Evolutionary conservation across 1,140 invertebrate species (phyloP).

Genomic region (Trachymyrmex cornetzi): DNA sequence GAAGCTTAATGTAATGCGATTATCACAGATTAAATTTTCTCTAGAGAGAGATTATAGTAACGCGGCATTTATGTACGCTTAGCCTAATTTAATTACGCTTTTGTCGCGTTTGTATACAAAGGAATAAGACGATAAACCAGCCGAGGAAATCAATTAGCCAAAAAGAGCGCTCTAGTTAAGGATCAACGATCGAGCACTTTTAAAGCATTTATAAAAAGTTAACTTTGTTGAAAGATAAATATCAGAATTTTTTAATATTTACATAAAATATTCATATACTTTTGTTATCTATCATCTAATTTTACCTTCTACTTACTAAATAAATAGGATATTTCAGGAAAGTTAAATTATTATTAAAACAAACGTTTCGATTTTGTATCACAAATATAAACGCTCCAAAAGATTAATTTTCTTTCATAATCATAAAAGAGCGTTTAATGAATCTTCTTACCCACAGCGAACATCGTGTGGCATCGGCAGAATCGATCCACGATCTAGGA

Average conservation of each 20-base stretch:
- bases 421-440: neutral
- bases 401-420: neutral
- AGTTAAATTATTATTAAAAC: neutral
- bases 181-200: neutral
- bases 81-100: conserved; percentile 61
- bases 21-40: conserved; percentile 46
- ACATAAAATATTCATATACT: neutral
- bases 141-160: conserved; percentile 53
- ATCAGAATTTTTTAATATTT: neutral
- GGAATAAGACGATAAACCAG: conserved; percentile 41
- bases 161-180: conserved; percentile 33
- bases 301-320: conserved; percentile 7
- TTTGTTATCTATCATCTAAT: neutral
- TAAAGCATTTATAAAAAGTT: neutral
- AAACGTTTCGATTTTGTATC: neutral
- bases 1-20: conserved; percentile 37
- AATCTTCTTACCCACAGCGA: conserved; percentile 86
- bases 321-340: neutral
- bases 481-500: conserved; percentile 95
- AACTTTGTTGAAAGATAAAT: neutral
- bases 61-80: conserved; percentile 24
- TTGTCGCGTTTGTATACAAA: conserved; percentile 22
- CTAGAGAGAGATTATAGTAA: neutral
- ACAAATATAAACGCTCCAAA: neutral
- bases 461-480: conserved; percentile 97